A percentile compares a stretch with the other conserved stretches of the same genome.
Conservation (phyloP, 2,888 invertebrate genomes). For the Eupithecia insigniata region DNA sequence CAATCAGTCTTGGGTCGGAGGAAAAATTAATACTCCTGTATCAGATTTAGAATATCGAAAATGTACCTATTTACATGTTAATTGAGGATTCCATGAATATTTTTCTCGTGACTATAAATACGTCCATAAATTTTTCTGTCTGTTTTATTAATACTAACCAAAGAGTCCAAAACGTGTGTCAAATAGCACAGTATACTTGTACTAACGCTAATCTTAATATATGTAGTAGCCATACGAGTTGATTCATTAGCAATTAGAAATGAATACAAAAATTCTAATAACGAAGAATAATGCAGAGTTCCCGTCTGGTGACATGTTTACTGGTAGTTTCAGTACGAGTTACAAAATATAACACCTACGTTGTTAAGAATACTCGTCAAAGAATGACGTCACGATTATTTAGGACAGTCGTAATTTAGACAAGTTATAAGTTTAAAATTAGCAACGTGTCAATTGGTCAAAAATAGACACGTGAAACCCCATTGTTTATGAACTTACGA, state of each 20-base stretch:
- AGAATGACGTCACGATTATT: neutral
- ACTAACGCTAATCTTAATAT: slow-evolving; percentile 22
- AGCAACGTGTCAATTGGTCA: neutral
- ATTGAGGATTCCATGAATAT: slow-evolving; percentile 42
- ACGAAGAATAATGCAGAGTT: neutral
- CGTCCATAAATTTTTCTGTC: slow-evolving; percentile 17
- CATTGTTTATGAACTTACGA: neutral
- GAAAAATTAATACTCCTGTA: slow-evolving; percentile 66
- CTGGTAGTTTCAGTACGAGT: neutral
- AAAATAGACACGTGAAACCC: neutral
- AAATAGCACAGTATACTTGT: slow-evolving; percentile 29
- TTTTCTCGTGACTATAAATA: slow-evolving; percentile 23
- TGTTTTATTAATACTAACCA: slow-evolving; percentile 3
- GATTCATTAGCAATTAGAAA: neutral
- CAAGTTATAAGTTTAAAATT: neutral
- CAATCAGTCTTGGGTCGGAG: slow-evolving; percentile 80
- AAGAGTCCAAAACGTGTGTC: slow-evolving; percentile 9
- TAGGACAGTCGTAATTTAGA: neutral
- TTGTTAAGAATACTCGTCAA: neutral
- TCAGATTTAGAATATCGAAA: slow-evolving; percentile 52
- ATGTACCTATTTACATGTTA: slow-evolving; percentile 36
- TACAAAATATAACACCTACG: neutral
- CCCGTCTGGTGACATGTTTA: neutral
- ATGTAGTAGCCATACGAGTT: slow-evolving; percentile 9
- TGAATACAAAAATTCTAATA: neutral